Base-by-base conservation (phyloP, 2,888 invertebrate species). In the Phyllotreta striolata region DNA sequence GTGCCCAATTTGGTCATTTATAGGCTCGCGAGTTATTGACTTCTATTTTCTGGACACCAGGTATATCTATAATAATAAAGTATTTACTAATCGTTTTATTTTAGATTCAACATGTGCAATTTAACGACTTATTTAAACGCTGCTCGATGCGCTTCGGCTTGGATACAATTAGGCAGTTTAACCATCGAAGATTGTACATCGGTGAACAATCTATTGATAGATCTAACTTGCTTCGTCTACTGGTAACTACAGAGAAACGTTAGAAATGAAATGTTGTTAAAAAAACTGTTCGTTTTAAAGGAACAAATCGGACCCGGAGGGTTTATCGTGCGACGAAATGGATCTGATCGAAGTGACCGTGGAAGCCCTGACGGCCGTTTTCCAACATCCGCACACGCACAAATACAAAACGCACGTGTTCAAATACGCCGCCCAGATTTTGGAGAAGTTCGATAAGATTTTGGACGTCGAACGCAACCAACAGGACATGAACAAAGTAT, bases 371-470 rank as follows among this genome's bases (percentile, higher is more conserved):
- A 83, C 85, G 44, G 83, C 84, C 60, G 80, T 88, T 52, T 83
- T 86, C 64, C 84, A 84, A 35, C 88, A 89, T 77, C 88, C 88
- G 1, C 86, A 88, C 68, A 84, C 87, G 52, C 83, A 85, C 71
- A 86, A 86, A 77, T 89, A 84, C 76, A 74, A 74, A 55, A 76
- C 70, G 55, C 73, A 77, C 57, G 73, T 89, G 35, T 83, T 86
- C 69, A 83, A 85, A 71, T 83, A 89, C 65, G 82, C 89, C 3
- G 84, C 84, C 60, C 84, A 87, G 78, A 83, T 88, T 71, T 77
- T 89, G 49, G 83, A 85, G 60, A 84, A 88, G 12, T 83, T 88
- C 64, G 81, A 82, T 63, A 83, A 83, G 57, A 85, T 86, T 35
- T 81, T 85, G 8, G 83, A 84, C 68, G 78, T 79, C 51, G 86